Evolutionary conservation across 2,113 vertebrate species (phyloP).

Genomic region (Gavia stellata): DNA sequence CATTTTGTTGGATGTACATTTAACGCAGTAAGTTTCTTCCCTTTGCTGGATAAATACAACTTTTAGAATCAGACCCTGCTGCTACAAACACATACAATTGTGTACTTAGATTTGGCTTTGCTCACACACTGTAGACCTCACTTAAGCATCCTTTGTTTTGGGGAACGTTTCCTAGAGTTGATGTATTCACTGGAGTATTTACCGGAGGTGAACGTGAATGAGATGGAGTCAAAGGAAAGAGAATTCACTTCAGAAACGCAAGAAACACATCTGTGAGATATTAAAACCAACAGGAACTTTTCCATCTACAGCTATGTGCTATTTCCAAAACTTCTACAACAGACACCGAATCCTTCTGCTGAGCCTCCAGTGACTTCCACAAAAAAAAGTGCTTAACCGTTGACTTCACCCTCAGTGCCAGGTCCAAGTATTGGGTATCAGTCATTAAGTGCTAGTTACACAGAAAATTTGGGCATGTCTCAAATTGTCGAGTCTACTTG

Average conservation of each 20-base stretch:
- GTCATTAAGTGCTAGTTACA: constrained; percentile 9
- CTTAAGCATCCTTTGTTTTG: neutral
- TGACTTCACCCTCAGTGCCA: constrained; percentile 11
- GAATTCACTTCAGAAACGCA: neutral
- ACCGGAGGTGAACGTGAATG: neutral
- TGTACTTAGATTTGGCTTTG: neutral
- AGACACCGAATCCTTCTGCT: neutral
- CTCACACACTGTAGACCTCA: neutral
- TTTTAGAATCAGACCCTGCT: neutral
- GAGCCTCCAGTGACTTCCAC: neutral
- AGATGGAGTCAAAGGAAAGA: neutral
- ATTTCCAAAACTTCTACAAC: neutral
- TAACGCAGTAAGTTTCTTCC: neutral
- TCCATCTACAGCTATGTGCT: neutral
- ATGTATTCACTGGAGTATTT: neutral
- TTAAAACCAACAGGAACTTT: neutral
- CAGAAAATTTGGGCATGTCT: constrained; percentile 52
- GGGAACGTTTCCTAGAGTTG: neutral
- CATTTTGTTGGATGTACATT: neutral
- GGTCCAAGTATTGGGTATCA: constrained; percentile 20
- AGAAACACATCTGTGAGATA: neutral
- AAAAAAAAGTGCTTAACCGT: constrained; percentile 22
- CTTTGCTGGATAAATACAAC: neutral
- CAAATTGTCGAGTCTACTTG: constrained; percentile 45
- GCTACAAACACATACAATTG: neutral